A percentile compares a stretch with the other conserved stretches of the same genome.
Evolutionary conservation across 2,113 vertebrate genomes (phyloP).

Genomic region (Pterocles orientalis): DNA sequence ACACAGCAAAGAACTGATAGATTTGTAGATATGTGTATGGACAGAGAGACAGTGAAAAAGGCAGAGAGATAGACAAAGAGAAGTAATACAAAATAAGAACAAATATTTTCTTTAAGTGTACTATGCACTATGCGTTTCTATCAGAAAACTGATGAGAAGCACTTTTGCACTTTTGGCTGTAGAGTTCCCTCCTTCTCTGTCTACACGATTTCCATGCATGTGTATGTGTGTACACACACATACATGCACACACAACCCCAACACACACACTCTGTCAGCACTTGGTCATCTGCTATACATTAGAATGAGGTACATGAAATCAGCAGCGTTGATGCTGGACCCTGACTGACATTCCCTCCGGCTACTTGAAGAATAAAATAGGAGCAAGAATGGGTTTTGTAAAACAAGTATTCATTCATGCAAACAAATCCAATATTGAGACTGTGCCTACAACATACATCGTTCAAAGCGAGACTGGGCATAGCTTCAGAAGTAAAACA

Average conservation of each 20-base stretch:
- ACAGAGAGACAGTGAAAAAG: not conserved
- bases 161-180: not conserved
- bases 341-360: not conserved
- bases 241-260: accelerated
- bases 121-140: not conserved
- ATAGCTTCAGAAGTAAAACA: not conserved
- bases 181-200: not conserved
- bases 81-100: not conserved
- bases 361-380: constrained; percentile 1
- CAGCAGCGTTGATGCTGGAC: not conserved
- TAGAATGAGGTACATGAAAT: not conserved
- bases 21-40: not conserved
- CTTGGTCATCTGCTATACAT: not conserved
- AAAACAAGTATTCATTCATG: constrained; percentile 24
- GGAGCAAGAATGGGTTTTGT: not conserved
- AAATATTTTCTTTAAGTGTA: not conserved
- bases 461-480: not conserved
- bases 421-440: constrained; percentile 35
- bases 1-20: not conserved
- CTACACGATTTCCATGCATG: not conserved
- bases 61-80: not conserved
- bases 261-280: accelerated
- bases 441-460: not conserved
- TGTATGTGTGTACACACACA: not conserved
- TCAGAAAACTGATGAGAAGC: not conserved